Percentiles rank a stretch among this genome's conserved stretches.
These are phyloP conservation scores for Helarctos malayanus DNA, from an alignment of 2,797 vertebrate genomes.

Conservation along the genomic window DNA sequence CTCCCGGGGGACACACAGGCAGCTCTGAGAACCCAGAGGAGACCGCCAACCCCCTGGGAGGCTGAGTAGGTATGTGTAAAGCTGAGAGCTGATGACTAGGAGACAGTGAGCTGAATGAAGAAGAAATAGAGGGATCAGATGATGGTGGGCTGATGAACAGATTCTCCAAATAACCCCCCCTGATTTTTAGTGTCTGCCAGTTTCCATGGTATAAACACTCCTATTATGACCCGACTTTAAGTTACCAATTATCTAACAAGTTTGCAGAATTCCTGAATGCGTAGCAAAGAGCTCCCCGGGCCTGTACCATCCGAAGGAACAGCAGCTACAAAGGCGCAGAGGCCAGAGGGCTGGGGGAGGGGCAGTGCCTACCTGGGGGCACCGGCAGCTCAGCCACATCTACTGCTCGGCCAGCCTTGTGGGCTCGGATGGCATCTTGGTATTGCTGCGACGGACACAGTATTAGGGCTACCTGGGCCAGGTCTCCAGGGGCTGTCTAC, in stretches of 20 bases:
- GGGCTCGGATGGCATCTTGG: conserved; percentile 94
- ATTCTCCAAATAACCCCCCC: background rate
- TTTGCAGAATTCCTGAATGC: background rate
- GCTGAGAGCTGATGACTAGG: background rate
- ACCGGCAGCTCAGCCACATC: conserved; percentile 93
- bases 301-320: fast-evolving
- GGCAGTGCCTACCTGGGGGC: conserved; percentile 92
- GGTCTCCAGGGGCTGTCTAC: background rate
- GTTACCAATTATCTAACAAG: background rate
- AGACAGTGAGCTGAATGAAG: background rate
- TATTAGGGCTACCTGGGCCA: background rate
- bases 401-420: conserved; percentile 93
- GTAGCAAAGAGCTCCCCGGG: background rate
- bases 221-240: background rate
- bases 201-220: background rate
- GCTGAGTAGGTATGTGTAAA: background rate
- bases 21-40: background rate
- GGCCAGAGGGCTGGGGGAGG: background rate
- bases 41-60: background rate
- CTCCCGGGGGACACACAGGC: background rate
- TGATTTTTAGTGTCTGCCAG: background rate
- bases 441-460: conserved; percentile 92
- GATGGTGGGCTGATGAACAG: background rate
- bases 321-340: background rate
- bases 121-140: background rate